Base-by-base conservation (phyloP, 1,140 invertebrate genomes). In the Danaus melanippus region DNA sequence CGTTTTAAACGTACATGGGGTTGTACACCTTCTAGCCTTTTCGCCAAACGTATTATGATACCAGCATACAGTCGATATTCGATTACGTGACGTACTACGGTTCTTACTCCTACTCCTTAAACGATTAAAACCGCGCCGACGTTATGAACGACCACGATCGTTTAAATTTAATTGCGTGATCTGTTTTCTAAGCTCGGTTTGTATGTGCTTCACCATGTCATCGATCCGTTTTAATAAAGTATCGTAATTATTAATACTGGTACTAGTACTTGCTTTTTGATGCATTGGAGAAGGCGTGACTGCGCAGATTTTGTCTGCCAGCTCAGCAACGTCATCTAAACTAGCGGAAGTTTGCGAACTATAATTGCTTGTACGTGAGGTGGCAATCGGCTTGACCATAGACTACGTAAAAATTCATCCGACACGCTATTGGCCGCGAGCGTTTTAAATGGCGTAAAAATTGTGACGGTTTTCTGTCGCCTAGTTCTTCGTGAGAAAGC, bases 21-120 rank as follows among this genome's bases (percentile, higher is more conserved):
- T 50, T 2, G 43, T 41, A 17, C 60, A 62, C 21, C 47, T 48
- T 11, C 11, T 39, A 10, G 60, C 60, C 9, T 54, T 9, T 2
- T 42, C 42, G 8, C 61, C 61, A 42, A 52, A 56, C 12, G 48
- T 51, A 7, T 52, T 2, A 39, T 63, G 61, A 42, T 63, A 63
- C 49, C 41, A 56, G 17, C 56, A 63, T 10, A 46, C 17, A 8
- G 52, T 53, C 10, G 54, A 58, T 41, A 40, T 50, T 12, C 42
- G 40, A 12, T 56, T 49, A 9, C 12, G 46, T 8, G 42, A 8
- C 41, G 12, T 21, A 21, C 17, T 21, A 21, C 17, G 17, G 17
- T 21, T 21, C 17, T 21, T 21, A 21, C 17, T 21, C 5, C 17
- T 21, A 21, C 17, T 21, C 17, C 17, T 21, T 21, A 5, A 21